Evolutionary conservation across 2,888 invertebrate genomes (phyloP), one percentile per base, ranked within the genome.

Genomic region (Synanthedon vespiformis): DNA sequence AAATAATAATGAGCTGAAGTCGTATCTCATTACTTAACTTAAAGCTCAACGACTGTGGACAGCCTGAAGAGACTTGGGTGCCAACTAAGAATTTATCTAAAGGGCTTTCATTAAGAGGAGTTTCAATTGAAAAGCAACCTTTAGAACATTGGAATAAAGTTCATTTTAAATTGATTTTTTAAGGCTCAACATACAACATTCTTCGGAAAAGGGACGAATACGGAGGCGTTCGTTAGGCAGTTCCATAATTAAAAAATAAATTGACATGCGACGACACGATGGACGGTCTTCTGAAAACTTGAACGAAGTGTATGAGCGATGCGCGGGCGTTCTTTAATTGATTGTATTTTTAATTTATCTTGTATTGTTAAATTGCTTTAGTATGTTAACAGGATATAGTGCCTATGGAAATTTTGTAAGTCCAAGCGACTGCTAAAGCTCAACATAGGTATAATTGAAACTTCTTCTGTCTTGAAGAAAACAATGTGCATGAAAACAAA

Each of bases 11-110:
- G 76, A 80, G 75, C 69, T 72, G 70, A 76, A 82, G 80, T 81
- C 83, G 79, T 81, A 83, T 79, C 79, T 84, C 78, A 80, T 81
- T 80, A 82, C 78, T 80, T 75, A 80, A 78, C 74, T 80, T 77
- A 71, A 77, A 74, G 75, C 78, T 72, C 72, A 75, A 76, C 72
- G 68, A 62, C 70, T 72, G 75, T 64, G 70, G 80, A 80, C 80
- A 79, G 78, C 68, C 67, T 68, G 69, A 64, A 69, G 62, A 72
- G 74, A 72, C 74, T 71, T 71, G 72, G 61, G 70, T 70, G 70
- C 66, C 70, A 68, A 65, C 65, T 70, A 61, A 57, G 64, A 57
- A 58, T 60, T 59, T 61, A 60, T 65, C 62, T 57, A 67, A 65
- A 67, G 66, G 64, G 56, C 61, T 63, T 67, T 61, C 56, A 61